These are phyloP conservation scores for Spatula clypeata DNA, from an alignment of 2,797 vertebrate species.

Conservation along the genomic window DNA sequence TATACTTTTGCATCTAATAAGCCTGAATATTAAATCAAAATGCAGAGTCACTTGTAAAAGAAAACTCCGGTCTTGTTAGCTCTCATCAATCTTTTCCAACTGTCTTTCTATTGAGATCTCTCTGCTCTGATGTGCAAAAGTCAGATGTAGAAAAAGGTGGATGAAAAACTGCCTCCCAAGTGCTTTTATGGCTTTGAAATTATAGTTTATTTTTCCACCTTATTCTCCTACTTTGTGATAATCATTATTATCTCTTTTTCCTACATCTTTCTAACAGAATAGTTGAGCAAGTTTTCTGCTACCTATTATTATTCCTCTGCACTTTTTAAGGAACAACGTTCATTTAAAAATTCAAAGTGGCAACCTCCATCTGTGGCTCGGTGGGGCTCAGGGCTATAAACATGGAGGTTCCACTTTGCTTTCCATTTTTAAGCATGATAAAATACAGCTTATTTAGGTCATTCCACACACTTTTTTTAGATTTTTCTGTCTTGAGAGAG, in stretches of 20 bases:
- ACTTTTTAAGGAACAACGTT: slow-evolving; percentile 17
- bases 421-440: slow-evolving; percentile 46
- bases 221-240: slow-evolving; percentile 32
- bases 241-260: slow-evolving; percentile 52
- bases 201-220: slow-evolving; percentile 56
- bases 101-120: slow-evolving; percentile 37
- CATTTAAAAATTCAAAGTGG: slow-evolving; percentile 66
- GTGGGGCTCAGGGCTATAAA: slow-evolving; percentile 60
- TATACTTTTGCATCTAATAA: slow-evolving; percentile 2
- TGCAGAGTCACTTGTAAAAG: slow-evolving; percentile 26
- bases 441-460: slow-evolving; percentile 69
- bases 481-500: neutral
- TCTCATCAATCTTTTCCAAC: slow-evolving; percentile 46
- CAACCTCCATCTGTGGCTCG: slow-evolving; percentile 50
- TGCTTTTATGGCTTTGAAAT: slow-evolving; percentile 63
- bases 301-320: slow-evolving; percentile 53
- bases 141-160: neutral
- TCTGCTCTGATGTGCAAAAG: slow-evolving; percentile 39
- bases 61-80: slow-evolving; percentile 28
- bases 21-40: slow-evolving; percentile 62
- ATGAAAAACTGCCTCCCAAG: slow-evolving; percentile 59
- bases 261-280: slow-evolving; percentile 33
- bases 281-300: slow-evolving; percentile 37
- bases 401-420: slow-evolving; percentile 32
- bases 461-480: neutral